Evolutionary conservation across 2,888 invertebrate species (phyloP).

Genomic region (Holacanthella duospinosa): DNA sequence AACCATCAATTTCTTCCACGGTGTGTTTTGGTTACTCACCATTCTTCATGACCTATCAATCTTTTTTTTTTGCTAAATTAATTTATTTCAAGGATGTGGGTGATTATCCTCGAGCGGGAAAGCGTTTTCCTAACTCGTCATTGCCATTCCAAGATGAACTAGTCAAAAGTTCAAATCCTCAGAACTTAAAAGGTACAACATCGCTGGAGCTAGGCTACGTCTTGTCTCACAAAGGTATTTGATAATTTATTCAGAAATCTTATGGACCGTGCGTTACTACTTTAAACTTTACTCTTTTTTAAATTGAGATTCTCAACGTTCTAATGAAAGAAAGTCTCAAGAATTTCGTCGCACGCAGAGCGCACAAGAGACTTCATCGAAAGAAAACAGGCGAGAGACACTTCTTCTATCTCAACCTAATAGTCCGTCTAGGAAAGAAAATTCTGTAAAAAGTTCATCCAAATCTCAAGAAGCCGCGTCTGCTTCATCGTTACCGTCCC

Average conservation of each 20-base stretch:
- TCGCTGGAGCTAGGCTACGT: slow-evolving; percentile 50
- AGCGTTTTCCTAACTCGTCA: slow-evolving; percentile 11
- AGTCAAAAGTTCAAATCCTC: background rate
- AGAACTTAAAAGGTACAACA: slow-evolving; percentile 46
- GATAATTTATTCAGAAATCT: background rate
- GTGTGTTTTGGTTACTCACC: no score
- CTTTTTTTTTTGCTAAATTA: no score
- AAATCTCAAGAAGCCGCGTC: background rate
- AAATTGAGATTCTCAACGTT: background rate
- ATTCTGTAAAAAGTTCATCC: background rate
- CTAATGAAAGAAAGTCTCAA: slow-evolving; percentile 21
- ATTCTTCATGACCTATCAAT: no score
- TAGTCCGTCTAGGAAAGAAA: background rate
- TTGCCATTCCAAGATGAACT: background rate
- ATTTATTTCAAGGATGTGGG: slow-evolving; percentile 13
- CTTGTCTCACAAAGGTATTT: slow-evolving; percentile 25
- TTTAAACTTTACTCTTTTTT: background rate
- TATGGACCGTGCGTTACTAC: background rate
- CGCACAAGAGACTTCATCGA: slow-evolving; percentile 39
- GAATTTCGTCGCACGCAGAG: slow-evolving; percentile 40
- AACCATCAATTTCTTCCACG: slow-evolving; percentile 31
- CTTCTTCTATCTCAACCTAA: background rate
- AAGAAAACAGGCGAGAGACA: background rate
- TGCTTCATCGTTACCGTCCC: background rate
- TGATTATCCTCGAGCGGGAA: slow-evolving; percentile 10